Conservation (phyloP, 2,113 vertebrate species). For the Bubo scandiacus region DNA sequence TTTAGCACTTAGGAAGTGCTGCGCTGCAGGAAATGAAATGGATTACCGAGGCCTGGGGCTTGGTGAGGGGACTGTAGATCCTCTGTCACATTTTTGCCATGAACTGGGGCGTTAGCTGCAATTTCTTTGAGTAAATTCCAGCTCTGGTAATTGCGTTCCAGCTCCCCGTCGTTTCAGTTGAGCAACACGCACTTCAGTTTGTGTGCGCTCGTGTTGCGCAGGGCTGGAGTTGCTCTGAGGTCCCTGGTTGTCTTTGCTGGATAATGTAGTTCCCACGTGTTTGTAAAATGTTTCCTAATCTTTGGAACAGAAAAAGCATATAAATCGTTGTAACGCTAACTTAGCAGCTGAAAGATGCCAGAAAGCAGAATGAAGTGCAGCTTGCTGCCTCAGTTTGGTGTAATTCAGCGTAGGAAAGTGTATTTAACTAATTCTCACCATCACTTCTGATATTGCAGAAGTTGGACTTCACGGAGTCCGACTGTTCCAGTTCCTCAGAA, state of each 20-base stretch:
- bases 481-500: slow-evolving; percentile 80
- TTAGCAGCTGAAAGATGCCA: background rate
- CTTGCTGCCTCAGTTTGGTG: background rate
- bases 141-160: background rate
- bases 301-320: background rate
- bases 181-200: background rate
- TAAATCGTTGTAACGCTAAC: background rate
- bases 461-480: slow-evolving; percentile 87
- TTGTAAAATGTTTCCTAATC: background rate
- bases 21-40: background rate
- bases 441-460: slow-evolving; percentile 79
- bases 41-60: background rate
- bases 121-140: background rate
- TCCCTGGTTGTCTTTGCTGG: background rate
- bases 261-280: background rate
- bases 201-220: background rate
- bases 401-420: background rate
- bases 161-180: background rate
- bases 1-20: background rate
- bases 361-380: background rate
- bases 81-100: background rate
- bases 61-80: background rate
- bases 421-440: background rate
- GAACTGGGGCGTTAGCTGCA: background rate
- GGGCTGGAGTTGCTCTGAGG: background rate